A percentile compares a stretch with the other conserved stretches of the same genome.
Evolutionary conservation across 2,888 invertebrate genomes (phyloP).

Genomic region (Adelognathus sp.): DNA sequence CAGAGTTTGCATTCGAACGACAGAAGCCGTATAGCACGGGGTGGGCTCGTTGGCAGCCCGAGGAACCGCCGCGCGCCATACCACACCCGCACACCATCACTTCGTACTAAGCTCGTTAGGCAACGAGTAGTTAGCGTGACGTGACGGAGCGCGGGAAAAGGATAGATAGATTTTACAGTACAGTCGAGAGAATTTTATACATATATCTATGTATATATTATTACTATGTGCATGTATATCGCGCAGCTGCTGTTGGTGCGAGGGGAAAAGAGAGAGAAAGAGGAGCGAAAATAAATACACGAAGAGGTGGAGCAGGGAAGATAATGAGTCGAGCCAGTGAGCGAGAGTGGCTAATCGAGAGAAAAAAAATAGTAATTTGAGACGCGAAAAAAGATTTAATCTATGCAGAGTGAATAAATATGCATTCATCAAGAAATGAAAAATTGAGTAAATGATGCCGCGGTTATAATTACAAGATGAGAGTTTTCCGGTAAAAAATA

Average conservation of each 20-base stretch:
- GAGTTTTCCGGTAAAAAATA: neutral
- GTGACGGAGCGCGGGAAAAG: conserved; percentile 50
- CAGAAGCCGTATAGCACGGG: conserved; percentile 69
- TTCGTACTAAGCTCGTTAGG: conserved; percentile 72
- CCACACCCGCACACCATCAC: neutral
- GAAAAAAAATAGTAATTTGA: conserved; percentile 8
- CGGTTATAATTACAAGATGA: too few relatives aligned
- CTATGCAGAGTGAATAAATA: neutral
- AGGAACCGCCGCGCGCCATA: neutral
- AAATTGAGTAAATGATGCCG: too few relatives aligned
- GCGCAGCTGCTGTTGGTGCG: too few relatives aligned
- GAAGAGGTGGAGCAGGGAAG: neutral
- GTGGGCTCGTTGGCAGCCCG: conserved; percentile 40
- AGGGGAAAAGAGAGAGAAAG: conserved; percentile 19
- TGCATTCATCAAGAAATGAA: neutral
- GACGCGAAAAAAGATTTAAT: neutral
- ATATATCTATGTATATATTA: too few relatives aligned
- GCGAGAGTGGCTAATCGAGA: neutral
- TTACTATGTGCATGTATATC: too few relatives aligned
- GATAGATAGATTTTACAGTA: conserved; percentile 33
- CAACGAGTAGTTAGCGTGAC: conserved; percentile 57
- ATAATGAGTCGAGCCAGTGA: conserved; percentile 28
- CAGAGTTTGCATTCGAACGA: conserved; percentile 68
- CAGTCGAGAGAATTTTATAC: neutral
- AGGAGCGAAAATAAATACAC: neutral